phyloP scores from a whole-genome alignment of 2,888 invertebrate species.

The Octodonta nipae region DNA sequence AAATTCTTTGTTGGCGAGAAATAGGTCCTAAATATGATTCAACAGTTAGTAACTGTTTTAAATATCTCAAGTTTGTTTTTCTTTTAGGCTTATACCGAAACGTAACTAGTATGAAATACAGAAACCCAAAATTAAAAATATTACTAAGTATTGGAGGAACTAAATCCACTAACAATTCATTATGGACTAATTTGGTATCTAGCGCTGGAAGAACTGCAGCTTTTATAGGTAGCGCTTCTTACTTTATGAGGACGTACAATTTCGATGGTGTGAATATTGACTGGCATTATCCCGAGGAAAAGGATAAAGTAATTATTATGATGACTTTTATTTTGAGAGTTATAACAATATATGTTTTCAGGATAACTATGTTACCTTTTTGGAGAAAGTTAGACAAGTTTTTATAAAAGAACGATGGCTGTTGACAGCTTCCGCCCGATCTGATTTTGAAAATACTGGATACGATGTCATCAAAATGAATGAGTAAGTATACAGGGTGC shows the following conservation, averaged over 20 bases:
- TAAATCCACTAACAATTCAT: constrained; percentile 14
- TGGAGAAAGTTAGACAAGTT: constrained; percentile 11
- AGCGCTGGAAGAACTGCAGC: constrained; percentile 15
- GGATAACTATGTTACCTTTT: constrained; percentile 14
- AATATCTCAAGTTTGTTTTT: not conserved
- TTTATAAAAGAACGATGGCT: constrained; percentile 15
- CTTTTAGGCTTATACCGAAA: constrained; percentile 16
- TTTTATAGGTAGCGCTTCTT: constrained; percentile 19
- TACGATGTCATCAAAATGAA: constrained; percentile 19
- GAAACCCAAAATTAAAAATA: constrained; percentile 19
- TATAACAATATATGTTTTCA: too few species aligned
- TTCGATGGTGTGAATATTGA: constrained; percentile 23
- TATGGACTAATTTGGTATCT: constrained; percentile 16
- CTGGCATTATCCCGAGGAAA: constrained; percentile 19
- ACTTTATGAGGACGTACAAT: constrained; percentile 17
- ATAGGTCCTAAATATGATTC: too few species aligned
- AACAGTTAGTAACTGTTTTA: not conserved
- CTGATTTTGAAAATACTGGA: constrained; percentile 13
- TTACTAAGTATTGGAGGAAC: constrained; percentile 21
- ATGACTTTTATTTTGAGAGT: too few species aligned
- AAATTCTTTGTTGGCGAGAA: too few species aligned
- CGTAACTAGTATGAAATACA: constrained; percentile 17
- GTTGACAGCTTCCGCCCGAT: constrained; percentile 15
- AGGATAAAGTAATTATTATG: constrained; percentile 3
- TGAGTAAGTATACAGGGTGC: constrained; percentile 15